These are phyloP conservation scores for Oncorhynchus keta DNA, from an alignment of 2,113 vertebrate species.

Conservation along the genomic window DNA sequence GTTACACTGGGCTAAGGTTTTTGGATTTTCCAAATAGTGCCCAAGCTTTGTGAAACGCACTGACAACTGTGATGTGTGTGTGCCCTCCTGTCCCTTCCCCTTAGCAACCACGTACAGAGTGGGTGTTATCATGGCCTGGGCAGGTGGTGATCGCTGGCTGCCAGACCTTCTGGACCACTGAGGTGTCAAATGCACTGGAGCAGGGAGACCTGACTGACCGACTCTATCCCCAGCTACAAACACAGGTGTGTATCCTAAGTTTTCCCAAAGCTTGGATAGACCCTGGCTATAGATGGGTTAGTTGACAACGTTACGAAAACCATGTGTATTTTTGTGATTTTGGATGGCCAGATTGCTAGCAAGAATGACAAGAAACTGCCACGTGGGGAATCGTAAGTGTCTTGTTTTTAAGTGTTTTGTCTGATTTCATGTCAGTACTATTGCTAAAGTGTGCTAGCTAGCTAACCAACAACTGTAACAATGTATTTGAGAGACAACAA, in stretches of 20 bases:
- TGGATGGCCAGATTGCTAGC: no score
- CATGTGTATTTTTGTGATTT: no score
- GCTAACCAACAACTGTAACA: no score
- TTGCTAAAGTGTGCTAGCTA: no score
- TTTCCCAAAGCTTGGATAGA: neutral
- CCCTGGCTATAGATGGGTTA: neutral
- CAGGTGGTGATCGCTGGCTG: constrained; percentile 93
- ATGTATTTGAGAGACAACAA: no score
- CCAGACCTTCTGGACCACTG: constrained; percentile 89
- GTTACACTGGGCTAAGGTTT: neutral
- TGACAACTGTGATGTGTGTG: neutral
- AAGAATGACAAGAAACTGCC: no score
- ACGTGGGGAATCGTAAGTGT: no score
- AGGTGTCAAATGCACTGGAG: constrained; percentile 84
- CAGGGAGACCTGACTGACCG: constrained; percentile 67
- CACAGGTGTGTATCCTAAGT: constrained; percentile 72
- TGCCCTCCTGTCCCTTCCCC: neutral
- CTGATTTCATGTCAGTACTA: no score
- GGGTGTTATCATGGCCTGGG: constrained; percentile 92
- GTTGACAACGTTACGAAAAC: no score
- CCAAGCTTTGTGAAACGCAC: neutral
- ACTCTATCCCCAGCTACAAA: constrained; percentile 82
- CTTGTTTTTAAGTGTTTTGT: no score
- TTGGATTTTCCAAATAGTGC: no score
- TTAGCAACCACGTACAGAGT: constrained; percentile 72